Conservation (phyloP, 2,888 invertebrate genomes). For the Drosophila nr. medialis region DNA sequence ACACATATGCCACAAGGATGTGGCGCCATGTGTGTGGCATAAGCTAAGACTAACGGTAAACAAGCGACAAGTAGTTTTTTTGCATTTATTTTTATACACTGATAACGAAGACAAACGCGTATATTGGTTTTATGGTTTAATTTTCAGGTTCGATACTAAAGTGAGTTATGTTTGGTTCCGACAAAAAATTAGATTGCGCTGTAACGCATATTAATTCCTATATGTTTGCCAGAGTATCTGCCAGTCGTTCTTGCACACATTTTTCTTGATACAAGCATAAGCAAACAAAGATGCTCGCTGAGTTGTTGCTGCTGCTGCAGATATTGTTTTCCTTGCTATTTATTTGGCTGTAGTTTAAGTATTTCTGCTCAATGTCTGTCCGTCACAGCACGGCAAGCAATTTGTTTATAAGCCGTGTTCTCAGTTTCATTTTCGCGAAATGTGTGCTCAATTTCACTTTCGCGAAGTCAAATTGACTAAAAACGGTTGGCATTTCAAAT, state of each 20-base stretch:
- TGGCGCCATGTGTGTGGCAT: slow-evolving; percentile 38
- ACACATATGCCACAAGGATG: slow-evolving; percentile 50
- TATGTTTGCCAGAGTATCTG: not conserved
- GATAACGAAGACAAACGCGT: not conserved
- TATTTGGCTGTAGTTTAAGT: slow-evolving; percentile 26
- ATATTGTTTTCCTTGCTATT: slow-evolving; percentile 20
- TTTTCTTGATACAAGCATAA: not conserved
- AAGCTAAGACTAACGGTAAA: slow-evolving; percentile 33
- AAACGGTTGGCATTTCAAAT: not conserved
- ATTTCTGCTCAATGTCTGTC: not conserved
- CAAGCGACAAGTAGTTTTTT: slow-evolving; percentile 35
- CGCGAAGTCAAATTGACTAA: not conserved
- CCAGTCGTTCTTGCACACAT: not conserved
- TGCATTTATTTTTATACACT: not conserved
- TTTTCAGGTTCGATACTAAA: not conserved
- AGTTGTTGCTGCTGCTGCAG: slow-evolving; percentile 1
- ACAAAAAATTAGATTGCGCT: not conserved
- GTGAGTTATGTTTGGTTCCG: not conserved
- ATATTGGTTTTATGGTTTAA: not conserved
- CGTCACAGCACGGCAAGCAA: slow-evolving; percentile 4
- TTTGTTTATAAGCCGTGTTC: slow-evolving; percentile 6
- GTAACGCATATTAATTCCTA: not conserved
- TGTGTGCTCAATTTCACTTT: not conserved
- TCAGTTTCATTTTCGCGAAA: not conserved
- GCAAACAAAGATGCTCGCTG: slow-evolving; percentile 25